phyloP scores from a whole-genome alignment of 1,140 invertebrate species.

The Bombus consobrinus region DNA sequence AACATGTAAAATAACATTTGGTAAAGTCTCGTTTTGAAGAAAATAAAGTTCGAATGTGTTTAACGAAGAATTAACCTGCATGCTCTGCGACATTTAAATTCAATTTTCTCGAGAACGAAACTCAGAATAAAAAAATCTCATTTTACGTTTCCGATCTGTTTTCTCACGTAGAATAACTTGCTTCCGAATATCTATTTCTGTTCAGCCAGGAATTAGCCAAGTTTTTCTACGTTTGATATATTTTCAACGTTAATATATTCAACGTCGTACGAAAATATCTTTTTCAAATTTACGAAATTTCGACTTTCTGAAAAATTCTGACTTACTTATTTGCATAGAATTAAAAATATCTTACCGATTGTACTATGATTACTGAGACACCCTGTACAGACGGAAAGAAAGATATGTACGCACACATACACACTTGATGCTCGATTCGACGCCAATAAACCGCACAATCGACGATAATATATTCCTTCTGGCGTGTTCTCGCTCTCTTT shows the following conservation, averaged over 20 bases:
- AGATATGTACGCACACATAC: neutral
- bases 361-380: neutral
- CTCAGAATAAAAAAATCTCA: neutral
- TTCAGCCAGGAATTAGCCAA: too few relatives aligned
- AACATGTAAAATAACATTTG: neutral
- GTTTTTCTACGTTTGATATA: too few relatives aligned
- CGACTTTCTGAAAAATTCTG: too few relatives aligned
- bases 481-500: neutral
- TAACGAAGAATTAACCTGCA: too few relatives aligned
- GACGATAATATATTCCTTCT: slow-evolving; percentile 34
- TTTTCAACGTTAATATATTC: too few relatives aligned
- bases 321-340: too few relatives aligned
- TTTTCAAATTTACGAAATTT: neutral
- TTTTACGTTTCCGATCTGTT: neutral
- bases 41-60: neutral
- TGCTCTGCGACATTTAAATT: too few relatives aligned
- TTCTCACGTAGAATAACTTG: too few relatives aligned
- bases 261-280: too few relatives aligned
- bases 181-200: too few relatives aligned
- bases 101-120: neutral
- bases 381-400: neutral
- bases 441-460: slow-evolving; percentile 26
- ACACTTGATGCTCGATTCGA: neutral
- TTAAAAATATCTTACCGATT: neutral
- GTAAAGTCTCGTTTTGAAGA: neutral